phyloP scores from a whole-genome alignment of 2,888 invertebrate genomes.

The Scaptomyza parva region DNA sequence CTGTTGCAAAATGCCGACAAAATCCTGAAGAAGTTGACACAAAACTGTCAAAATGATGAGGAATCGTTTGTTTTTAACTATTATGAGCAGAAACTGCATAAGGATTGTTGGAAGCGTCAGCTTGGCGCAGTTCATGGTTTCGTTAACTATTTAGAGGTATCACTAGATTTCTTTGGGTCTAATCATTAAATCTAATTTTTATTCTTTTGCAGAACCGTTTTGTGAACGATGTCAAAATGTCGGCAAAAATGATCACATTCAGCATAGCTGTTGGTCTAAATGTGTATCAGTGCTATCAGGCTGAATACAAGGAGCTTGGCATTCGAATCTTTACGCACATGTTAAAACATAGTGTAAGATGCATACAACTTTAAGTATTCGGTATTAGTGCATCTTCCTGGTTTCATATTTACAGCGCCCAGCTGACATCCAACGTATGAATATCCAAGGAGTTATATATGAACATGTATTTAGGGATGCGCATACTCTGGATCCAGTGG shows the following conservation, averaged over 20 bases:
- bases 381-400: not conserved
- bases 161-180: not conserved
- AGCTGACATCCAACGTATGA: slow-evolving; percentile 70
- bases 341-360: slow-evolving; percentile 72
- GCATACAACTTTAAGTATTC: not conserved
- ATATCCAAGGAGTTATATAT: slow-evolving; percentile 82
- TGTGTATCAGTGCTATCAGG: slow-evolving; percentile 77
- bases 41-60: slow-evolving; percentile 8
- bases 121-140: slow-evolving; percentile 81
- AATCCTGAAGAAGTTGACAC: slow-evolving; percentile 45
- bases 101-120: slow-evolving; percentile 79
- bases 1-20: slow-evolving; percentile 64
- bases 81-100: slow-evolving; percentile 74
- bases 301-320: slow-evolving; percentile 77
- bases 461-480: slow-evolving; percentile 77
- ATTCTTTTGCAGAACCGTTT: slow-evolving; percentile 50
- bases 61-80: slow-evolving; percentile 68
- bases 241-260: slow-evolving; percentile 69
- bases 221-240: slow-evolving; percentile 40
- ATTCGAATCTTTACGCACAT: slow-evolving; percentile 75
- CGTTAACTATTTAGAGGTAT: slow-evolving; percentile 73
- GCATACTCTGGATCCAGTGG: slow-evolving; percentile 65
- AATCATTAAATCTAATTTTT: not conserved
- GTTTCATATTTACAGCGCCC: slow-evolving; percentile 48
- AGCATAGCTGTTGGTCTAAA: slow-evolving; percentile 81